Conservation (phyloP, 2,888 invertebrate species). For the Sinohyriopsis cumingii region DNA sequence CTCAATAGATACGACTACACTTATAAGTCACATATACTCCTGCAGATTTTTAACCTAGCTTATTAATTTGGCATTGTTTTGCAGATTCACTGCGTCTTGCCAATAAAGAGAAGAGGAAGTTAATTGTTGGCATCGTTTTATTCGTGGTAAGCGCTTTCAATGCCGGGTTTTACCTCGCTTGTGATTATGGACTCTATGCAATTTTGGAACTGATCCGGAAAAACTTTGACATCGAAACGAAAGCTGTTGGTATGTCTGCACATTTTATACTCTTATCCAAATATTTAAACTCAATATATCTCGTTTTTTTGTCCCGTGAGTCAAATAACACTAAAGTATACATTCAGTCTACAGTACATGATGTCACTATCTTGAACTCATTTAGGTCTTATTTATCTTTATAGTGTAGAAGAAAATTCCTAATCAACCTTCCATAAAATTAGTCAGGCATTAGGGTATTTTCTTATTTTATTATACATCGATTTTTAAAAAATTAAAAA, state of each 20-base stretch:
- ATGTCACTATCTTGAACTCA: too few species aligned
- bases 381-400: too few species aligned
- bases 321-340: background rate
- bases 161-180: slow-evolving; percentile 81
- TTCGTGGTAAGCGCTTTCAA: slow-evolving; percentile 81
- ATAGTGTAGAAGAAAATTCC: too few species aligned
- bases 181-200: slow-evolving; percentile 87
- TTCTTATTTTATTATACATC: too few species aligned
- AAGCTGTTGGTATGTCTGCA: slow-evolving; percentile 49
- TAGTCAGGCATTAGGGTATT: too few species aligned
- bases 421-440: too few species aligned
- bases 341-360: background rate
- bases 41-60: background rate
- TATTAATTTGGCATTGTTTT: slow-evolving; percentile 1
- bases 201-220: slow-evolving; percentile 76
- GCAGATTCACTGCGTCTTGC: slow-evolving; percentile 72
- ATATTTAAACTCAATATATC: background rate
- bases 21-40: background rate
- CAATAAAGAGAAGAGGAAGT: slow-evolving; percentile 76
- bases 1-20: too few species aligned
- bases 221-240: slow-evolving; percentile 71
- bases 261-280: background rate
- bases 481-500: background rate
- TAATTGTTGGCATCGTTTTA: slow-evolving; percentile 76
- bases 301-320: background rate